phyloP scores from a whole-genome alignment of 2,797 vertebrate species.

The Anguilla pacifica region DNA sequence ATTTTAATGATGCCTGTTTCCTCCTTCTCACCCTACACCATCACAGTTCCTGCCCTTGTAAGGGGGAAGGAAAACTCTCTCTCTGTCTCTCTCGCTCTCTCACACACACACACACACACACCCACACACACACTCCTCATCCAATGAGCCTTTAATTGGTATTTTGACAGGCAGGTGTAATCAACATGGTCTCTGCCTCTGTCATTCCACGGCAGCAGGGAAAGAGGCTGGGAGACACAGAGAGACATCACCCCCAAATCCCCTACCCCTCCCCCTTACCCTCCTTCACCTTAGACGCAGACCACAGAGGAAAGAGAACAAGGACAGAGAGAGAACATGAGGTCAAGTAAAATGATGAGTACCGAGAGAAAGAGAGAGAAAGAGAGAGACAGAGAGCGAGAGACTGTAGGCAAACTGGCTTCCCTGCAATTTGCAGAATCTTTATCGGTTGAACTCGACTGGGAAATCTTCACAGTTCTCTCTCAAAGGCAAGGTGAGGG shows the following conservation, averaged over 20 bases:
- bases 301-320: not conserved
- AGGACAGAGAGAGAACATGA: constrained; percentile 15
- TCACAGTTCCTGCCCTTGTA: not conserved
- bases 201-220: not conserved
- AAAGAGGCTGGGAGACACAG: not conserved
- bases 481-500: not conserved
- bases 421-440: constrained; percentile 5
- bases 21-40: not conserved
- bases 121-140: constrained; percentile 2
- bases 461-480: not conserved
- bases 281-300: not conserved
- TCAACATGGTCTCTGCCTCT: constrained; percentile 11
- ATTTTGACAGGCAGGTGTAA: constrained; percentile 33
- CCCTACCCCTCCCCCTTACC: not conserved
- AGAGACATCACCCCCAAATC: not conserved
- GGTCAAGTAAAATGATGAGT: constrained; percentile 21
- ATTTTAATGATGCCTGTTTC: constrained; percentile 17
- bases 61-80: not conserved
- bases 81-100: not conserved
- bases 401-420: not conserved
- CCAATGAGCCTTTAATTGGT: constrained; percentile 25
- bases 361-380: not conserved
- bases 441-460: constrained; percentile 2
- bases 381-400: constrained; percentile 2
- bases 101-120: not conserved